These are phyloP conservation scores for Heliornis fulica DNA, from an alignment of 2,113 vertebrate species.

Conservation along the genomic window DNA sequence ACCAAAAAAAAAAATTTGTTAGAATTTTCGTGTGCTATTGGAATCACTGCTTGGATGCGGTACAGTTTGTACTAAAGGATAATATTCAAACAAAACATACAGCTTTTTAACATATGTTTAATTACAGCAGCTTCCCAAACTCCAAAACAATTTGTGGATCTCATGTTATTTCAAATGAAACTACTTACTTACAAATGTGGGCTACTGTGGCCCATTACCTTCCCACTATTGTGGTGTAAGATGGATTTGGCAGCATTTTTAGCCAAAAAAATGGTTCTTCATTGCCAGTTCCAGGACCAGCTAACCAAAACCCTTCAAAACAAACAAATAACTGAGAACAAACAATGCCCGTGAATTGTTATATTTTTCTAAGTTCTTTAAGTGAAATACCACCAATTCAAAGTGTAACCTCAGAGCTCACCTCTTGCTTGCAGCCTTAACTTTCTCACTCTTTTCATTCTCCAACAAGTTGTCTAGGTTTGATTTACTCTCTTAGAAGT, in stretches of 20 bases:
- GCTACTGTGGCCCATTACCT: constrained; percentile 11
- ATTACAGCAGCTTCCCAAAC: constrained; percentile 41
- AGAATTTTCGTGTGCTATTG: constrained; percentile 69
- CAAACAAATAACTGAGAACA: background rate
- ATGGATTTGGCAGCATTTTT: background rate
- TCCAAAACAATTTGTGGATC: constrained; percentile 46
- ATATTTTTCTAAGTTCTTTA: background rate
- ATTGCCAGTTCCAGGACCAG: background rate
- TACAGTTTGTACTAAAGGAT: constrained; percentile 55
- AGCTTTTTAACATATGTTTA: constrained; percentile 78
- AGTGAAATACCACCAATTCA: background rate
- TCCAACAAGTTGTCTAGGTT: background rate
- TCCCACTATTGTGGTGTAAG: background rate
- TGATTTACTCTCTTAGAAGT: constrained; percentile 8
- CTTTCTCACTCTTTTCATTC: background rate
- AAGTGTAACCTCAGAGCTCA: background rate
- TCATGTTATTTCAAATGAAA: constrained; percentile 60
- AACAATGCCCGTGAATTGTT: background rate
- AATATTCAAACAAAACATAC: constrained; percentile 62
- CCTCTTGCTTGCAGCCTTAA: background rate
- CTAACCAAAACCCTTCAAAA: background rate
- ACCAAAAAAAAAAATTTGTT: too few relatives aligned
- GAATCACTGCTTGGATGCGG: constrained; percentile 66
- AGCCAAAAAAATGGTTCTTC: background rate
- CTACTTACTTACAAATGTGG: constrained; percentile 7